Percentiles rank a stretch among this genome's conserved stretches.
Evolutionary conservation across 2,888 invertebrate species (phyloP).

Genomic region (Heliconius sara): DNA sequence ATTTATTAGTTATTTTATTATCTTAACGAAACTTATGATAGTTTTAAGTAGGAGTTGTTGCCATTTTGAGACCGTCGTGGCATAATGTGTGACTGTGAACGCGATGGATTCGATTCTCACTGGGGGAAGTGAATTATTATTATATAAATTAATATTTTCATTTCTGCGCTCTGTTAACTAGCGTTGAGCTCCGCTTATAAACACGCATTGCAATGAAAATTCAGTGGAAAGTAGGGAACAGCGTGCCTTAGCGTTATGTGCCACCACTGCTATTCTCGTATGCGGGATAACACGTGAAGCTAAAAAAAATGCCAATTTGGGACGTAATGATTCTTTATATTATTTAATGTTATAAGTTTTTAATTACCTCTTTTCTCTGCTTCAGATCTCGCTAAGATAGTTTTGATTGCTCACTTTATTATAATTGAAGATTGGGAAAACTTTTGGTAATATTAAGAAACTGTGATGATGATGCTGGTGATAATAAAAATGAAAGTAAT

Average conservation of each 20-base stretch:
- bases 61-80: slow-evolving; percentile 24
- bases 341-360: slow-evolving; percentile 23
- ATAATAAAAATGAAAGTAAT: neutral
- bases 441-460: neutral
- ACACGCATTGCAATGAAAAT: too few species aligned
- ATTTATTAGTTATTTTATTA: slow-evolving; percentile 48
- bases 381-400: slow-evolving; percentile 6
- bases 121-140: too few species aligned
- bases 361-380: slow-evolving; percentile 9
- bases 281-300: too few species aligned
- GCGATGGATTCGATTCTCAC: too few species aligned
- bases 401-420: slow-evolving; percentile 1
- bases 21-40: slow-evolving; percentile 39
- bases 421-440: neutral
- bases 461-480: neutral
- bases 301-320: slow-evolving; percentile 17
- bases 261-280: too few species aligned
- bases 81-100: too few species aligned
- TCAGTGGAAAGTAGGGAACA: too few species aligned
- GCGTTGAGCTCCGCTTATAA: too few species aligned
- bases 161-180: too few species aligned
- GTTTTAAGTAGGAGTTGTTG: slow-evolving; percentile 43
- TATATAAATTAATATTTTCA: too few species aligned
- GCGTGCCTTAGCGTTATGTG: too few species aligned
- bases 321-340: slow-evolving; percentile 29